A percentile compares a stretch with the other conserved stretches of the same genome.
Evolutionary conservation across 2,113 vertebrate genomes (phyloP).

Genomic region (Misgurnus anguillicaudatus): DNA sequence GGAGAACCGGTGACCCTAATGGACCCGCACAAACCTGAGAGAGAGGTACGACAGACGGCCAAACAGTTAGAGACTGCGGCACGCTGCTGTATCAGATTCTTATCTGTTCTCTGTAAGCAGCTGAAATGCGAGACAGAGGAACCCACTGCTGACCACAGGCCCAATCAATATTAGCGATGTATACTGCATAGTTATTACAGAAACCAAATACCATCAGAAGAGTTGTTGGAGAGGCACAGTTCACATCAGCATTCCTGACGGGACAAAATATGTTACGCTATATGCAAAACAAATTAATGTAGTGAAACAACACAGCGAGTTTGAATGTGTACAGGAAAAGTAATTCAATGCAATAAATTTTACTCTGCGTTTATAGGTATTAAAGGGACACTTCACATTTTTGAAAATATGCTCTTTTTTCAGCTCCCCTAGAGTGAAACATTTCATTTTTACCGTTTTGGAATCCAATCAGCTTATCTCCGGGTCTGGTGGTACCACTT

Average conservation of each 20-base stretch:
- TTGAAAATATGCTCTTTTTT: too few species aligned
- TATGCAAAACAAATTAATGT: neutral
- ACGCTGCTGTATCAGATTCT: neutral
- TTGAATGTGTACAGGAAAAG: too few species aligned
- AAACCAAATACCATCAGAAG: neutral
- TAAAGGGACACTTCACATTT: too few species aligned
- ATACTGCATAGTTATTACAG: slow-evolving; percentile 2
- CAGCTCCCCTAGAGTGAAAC: too few species aligned
- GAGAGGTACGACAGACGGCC: slow-evolving; percentile 76
- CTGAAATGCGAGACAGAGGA: slow-evolving; percentile 19
- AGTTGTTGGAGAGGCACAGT: neutral
- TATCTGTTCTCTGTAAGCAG: slow-evolving; percentile 9
- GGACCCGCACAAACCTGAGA: slow-evolving; percentile 94
- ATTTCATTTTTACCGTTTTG: too few species aligned
- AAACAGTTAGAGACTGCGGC: neutral
- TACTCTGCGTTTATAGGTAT: too few species aligned
- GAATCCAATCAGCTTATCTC: too few species aligned
- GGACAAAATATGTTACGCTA: neutral
- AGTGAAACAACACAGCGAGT: neutral
- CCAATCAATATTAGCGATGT: slow-evolving; percentile 20
- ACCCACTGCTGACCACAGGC: slow-evolving; percentile 21
- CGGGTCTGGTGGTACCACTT: too few species aligned
- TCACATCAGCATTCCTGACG: neutral
- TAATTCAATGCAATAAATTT: too few species aligned
- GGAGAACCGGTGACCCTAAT: slow-evolving; percentile 83